Evolutionary conservation across 2,113 vertebrate species (phyloP).

Genomic region (Cottus gobio): DNA sequence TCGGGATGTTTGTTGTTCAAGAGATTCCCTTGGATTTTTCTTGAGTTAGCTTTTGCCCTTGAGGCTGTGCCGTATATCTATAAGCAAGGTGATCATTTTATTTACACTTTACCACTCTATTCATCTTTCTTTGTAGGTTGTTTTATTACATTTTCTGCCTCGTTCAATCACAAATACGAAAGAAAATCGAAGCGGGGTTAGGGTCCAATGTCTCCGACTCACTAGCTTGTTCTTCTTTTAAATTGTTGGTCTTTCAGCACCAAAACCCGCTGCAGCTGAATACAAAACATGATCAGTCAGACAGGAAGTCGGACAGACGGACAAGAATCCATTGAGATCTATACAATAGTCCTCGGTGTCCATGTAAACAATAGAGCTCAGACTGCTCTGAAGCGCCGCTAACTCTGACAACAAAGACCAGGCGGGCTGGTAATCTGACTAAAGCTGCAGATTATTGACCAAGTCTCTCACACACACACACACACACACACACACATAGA

Average conservation of each 20-base stretch:
- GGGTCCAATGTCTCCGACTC: background rate
- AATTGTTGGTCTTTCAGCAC: background rate
- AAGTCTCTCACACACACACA: constrained; percentile 39
- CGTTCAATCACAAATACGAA: background rate
- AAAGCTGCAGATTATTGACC: constrained; percentile 81
- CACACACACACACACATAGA: constrained; percentile 47
- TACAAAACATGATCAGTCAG: constrained; percentile 2
- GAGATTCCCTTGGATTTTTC: background rate
- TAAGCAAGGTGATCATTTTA: constrained; percentile 7
- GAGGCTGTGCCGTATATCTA: background rate
- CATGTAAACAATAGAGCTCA: constrained; percentile 68
- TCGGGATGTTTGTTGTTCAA: constrained; percentile 24
- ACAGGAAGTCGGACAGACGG: constrained; percentile 45
- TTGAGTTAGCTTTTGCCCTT: constrained; percentile 16
- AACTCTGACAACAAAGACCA: constrained; percentile 63
- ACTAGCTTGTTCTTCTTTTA: background rate
- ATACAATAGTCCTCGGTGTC: constrained; percentile 57
- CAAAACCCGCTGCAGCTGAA: background rate
- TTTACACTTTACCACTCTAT: constrained; percentile 3
- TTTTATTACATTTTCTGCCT: background rate
- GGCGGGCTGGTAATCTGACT: constrained; percentile 76
- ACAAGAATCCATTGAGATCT: constrained; percentile 62
- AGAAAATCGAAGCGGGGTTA: background rate
- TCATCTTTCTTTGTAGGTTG: background rate
- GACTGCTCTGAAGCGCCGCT: constrained; percentile 45